Base-by-base conservation (phyloP, 2,113 vertebrate genomes). In the Indicator maculatus region DNA sequence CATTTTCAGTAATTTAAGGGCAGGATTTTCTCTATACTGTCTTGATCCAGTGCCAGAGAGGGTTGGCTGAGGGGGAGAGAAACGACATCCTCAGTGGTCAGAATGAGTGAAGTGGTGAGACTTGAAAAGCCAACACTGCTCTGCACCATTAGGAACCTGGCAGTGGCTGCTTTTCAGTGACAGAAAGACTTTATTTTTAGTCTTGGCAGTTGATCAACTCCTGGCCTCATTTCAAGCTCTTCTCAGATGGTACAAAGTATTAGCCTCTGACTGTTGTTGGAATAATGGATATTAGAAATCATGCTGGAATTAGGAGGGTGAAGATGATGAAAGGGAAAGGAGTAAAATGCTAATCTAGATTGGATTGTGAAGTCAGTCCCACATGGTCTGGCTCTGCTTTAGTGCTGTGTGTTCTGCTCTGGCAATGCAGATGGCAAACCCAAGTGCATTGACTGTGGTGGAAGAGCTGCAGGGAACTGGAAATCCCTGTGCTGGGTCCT, bases 151-250 rank as follows among this genome's bases (percentile, higher is more conserved):
- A 85, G 87, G 44, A 96, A 80, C 66, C 89, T 94, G 94, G 93
- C 89, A 95, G 93, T 91, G 71, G 79, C 69, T 93, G 82, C 75
- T 89, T 80, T 92, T 87, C 75, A 63, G 93, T 95, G 95, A 86
- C 89, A 95, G 81, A 95, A 84, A 91, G 89, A 47, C 84, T 95
- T 95, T 95, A 96, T 96, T 95, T 96, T 96, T 96, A 93, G 93
- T 63, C 31, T 33, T 95, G 94, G 89, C 89, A 44, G 47, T 77
- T 65, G 60, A 63, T 83, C 82, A 83, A 7, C 4, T 80, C 27
- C 79, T 95, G 91, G 89, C 80, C 64, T 77, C 6, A 3, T 74
- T 92, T 96, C 94, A 94, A 26, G 59, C 74, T 82, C 86, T 79
- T 94, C 94, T 96, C 78, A 76, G 88, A 93, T 84, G 71, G 55